Evolutionary conservation across 2,113 vertebrate species (phyloP).

Genomic region (Gadus macrocephalus): DNA sequence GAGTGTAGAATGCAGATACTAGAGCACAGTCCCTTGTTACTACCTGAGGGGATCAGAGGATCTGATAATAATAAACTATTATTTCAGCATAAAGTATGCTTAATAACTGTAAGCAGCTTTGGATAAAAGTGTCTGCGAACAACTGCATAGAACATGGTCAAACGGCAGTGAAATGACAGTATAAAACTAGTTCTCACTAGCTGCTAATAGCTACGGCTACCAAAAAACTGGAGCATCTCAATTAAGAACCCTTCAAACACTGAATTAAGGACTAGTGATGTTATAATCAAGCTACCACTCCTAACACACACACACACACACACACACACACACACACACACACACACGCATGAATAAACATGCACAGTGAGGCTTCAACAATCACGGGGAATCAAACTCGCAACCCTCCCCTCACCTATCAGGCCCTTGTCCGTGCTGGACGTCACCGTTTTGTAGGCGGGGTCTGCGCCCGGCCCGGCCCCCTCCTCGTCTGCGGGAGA

Average conservation of each 20-base stretch:
- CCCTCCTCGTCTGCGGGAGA: constrained; percentile 63
- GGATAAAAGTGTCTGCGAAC: too few species aligned
- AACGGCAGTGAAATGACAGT: background rate
- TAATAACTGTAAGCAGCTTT: too few species aligned
- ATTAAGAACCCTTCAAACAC: too few species aligned
- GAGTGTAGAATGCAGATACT: too few species aligned
- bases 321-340: background rate
- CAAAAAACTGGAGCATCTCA: too few species aligned
- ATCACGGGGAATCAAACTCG: constrained; percentile 37
- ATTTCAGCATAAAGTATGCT: too few species aligned
- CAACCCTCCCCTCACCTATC: constrained; percentile 80
- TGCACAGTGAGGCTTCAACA: background rate
- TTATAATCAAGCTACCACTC: background rate
- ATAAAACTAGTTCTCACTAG: background rate
- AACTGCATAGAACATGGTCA: too few species aligned
- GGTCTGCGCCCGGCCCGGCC: constrained; percentile 71
- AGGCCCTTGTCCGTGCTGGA: constrained; percentile 96
- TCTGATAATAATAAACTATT: too few species aligned
- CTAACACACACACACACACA: constrained; percentile 1
- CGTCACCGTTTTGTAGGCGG: constrained; percentile 90
- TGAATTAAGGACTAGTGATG: background rate
- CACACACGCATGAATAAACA: background rate
- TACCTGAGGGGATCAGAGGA: too few species aligned
- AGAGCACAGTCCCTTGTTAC: too few species aligned
- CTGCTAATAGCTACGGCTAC: background rate